Base-by-base conservation (phyloP, 2,797 vertebrate genomes). In the Chelidonichthys spinosus region DNA sequence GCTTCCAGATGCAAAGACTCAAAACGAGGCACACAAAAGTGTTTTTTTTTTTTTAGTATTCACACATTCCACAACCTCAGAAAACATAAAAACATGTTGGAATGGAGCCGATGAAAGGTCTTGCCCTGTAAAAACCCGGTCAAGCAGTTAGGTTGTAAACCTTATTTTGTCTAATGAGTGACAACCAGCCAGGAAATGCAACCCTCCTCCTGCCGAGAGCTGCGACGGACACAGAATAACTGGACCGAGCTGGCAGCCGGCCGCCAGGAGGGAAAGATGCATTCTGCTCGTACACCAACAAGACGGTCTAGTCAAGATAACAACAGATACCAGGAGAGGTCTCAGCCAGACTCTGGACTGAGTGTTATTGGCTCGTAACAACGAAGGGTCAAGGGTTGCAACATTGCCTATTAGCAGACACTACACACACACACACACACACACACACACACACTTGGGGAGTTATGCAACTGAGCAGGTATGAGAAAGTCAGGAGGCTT, bases 391-490 rank as follows among this genome's bases (percentile, higher is more conserved):
- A 46, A 43, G 6, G 65, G 64, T 78, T 78, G 17, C 37, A 73
- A 58, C 67, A 74, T 13, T 43, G 54, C 32, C 62, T 55, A 53
- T 80, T 74, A 85, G 66, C 18, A 58, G 69, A 49, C 11, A 72
- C 49, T 63, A 56, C 43, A 63, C 15, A 50, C 56, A 80, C 39
- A 72, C 50, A 55, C 42, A 63, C 35, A 59, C 61, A 82, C 40
- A 58, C 55, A 62, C 47, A 63, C 13, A 68, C 9, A 85, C 73
- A 83, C 63, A 69, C 46, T 65, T 18, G 4, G 76, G 74, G 43
- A 69, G 78, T 86, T 86, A 91, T 85, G 88, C 91, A 93, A 93
- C 89, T 92, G 94, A 94, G 93, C 92, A 73, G 91, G 92, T 94
- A 93, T 92, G 92, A 89, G 81, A 87, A 86, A 85, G 78, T 84